Conservation (phyloP, 2,888 invertebrate species). For the Agrotis puta region DNA sequence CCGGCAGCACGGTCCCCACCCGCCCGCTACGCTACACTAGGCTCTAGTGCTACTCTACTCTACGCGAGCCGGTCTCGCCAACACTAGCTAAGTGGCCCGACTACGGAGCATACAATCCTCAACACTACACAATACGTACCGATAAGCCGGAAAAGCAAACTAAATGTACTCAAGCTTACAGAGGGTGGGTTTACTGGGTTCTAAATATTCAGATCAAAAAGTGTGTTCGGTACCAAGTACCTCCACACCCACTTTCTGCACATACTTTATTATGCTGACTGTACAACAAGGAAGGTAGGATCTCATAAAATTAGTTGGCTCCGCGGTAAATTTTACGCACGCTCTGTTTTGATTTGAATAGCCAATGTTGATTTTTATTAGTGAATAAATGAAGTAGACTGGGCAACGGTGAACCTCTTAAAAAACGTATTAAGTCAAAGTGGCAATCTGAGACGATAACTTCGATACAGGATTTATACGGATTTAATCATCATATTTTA, state of each 20-base stretch:
- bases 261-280: slow-evolving; percentile 46
- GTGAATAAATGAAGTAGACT: slow-evolving; percentile 3
- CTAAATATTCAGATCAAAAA: slow-evolving; percentile 42
- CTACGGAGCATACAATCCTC: slow-evolving; percentile 51
- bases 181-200: slow-evolving; percentile 47
- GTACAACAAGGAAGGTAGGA: slow-evolving; percentile 32
- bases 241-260: slow-evolving; percentile 30
- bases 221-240: slow-evolving; percentile 33
- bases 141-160: slow-evolving; percentile 67
- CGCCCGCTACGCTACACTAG: slow-evolving; percentile 73
- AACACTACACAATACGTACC: slow-evolving; percentile 63
- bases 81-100: slow-evolving; percentile 34
- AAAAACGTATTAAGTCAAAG: background rate
- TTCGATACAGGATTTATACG: background rate
- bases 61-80: slow-evolving; percentile 44
- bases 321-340: slow-evolving; percentile 26
- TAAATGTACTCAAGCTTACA: slow-evolving; percentile 62
- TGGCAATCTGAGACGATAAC: slow-evolving; percentile 8
- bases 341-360: slow-evolving; percentile 25
- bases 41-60: slow-evolving; percentile 65
- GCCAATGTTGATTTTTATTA: slow-evolving; percentile 52
- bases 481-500: slow-evolving; percentile 12
- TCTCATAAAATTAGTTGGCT: slow-evolving; percentile 19
- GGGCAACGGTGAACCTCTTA: background rate
- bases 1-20: slow-evolving; percentile 73